Percentiles rank a stretch among this genome's conserved stretches.
phyloP scores from a whole-genome alignment of 2,113 vertebrate genomes.

The Pedetes capensis region DNA sequence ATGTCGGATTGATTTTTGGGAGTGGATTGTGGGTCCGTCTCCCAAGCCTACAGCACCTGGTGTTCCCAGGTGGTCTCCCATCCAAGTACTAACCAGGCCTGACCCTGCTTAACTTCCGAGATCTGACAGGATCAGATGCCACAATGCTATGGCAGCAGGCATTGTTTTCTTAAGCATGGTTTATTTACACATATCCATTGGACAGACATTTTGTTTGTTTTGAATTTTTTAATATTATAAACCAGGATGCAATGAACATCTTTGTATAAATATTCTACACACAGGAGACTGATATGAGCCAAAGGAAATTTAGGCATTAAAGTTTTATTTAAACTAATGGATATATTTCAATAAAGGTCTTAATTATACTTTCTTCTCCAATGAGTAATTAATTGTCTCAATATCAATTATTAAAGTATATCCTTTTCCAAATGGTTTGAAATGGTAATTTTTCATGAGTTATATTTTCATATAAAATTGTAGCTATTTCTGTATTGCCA shows the following conservation, averaged over 20 bases:
- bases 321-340: not conserved
- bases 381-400: not conserved
- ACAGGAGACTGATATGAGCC: not conserved
- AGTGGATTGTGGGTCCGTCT: no score
- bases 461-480: not conserved
- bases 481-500: not conserved
- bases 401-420: not conserved
- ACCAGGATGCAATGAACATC: not conserved
- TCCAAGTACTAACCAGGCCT: no score
- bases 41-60: no score
- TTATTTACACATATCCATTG: not conserved
- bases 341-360: constrained; percentile 8
- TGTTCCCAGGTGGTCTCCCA: no score
- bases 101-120: no score
- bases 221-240: not conserved
- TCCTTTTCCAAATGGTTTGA: not conserved
- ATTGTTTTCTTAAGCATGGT: not conserved
- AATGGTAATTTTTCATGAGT: not conserved
- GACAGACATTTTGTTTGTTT: not conserved
- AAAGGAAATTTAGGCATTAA: constrained; percentile 1
- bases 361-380: not conserved
- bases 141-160: no score
- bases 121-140: no score
- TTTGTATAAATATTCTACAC: not conserved
- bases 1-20: no score